These are phyloP conservation scores for Colinus virginianus DNA, from an alignment of 2,113 vertebrate species.

Conservation along the genomic window DNA sequence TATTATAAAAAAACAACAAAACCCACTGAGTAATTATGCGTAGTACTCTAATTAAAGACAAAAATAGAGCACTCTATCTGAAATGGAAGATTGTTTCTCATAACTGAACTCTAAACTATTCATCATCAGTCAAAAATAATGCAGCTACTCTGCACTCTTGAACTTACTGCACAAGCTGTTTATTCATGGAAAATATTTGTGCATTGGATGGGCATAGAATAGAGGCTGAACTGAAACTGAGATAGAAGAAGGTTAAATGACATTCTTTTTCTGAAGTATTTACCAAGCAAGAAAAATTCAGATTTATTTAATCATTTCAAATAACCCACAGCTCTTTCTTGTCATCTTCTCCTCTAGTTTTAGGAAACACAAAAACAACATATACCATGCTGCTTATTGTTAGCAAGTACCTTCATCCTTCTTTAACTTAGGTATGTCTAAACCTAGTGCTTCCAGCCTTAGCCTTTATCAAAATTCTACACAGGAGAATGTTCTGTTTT, in stretches of 20 bases:
- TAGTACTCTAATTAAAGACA: not conserved
- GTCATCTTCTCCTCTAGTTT: not conserved
- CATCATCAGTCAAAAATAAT: not conserved
- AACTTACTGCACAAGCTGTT: not conserved
- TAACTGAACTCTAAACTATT: constrained; percentile 1
- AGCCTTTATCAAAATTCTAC: not conserved
- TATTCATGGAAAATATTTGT: constrained; percentile 47
- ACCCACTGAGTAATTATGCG: not conserved
- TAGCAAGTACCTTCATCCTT: not conserved
- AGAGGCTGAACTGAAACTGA: not conserved
- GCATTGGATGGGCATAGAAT: not conserved
- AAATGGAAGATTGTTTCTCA: not conserved
- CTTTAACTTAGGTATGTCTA: not conserved
- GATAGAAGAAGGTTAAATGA: not conserved
- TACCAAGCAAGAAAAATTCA: not conserved
- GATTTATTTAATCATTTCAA: not conserved
- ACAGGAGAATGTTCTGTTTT: not conserved
- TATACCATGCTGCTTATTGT: not conserved
- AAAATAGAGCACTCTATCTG: not conserved
- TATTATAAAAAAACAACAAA: not conserved
- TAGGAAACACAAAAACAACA: not conserved
- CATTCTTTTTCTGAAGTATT: not conserved
- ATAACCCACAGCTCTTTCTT: not conserved
- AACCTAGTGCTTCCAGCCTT: not conserved
- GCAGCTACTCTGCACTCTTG: not conserved